phyloP scores from a whole-genome alignment of 92 coral and sea anemone genomes.

The Micromussa lordhowensis region DNA sequence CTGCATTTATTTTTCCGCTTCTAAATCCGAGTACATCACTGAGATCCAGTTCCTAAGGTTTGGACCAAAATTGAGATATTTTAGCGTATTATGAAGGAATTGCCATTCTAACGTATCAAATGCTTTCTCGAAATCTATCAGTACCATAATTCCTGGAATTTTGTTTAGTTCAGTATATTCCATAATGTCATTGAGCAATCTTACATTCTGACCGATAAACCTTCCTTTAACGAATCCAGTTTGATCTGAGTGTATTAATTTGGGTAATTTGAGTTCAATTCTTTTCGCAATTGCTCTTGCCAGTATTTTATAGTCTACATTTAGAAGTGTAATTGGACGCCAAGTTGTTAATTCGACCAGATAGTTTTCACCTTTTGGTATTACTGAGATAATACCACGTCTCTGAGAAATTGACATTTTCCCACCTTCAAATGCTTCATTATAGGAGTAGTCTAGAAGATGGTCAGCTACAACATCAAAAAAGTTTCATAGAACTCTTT shows the following conservation, averaged over 20 bases:
- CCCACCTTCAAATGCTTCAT: not conserved
- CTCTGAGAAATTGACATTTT: constrained; percentile 4
- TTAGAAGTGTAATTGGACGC: not conserved
- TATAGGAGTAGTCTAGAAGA: not conserved
- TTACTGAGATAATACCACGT: not conserved
- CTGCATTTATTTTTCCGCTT: too few relatives aligned
- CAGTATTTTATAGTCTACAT: not conserved
- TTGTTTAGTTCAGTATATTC: not conserved
- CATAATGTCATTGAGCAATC: not conserved
- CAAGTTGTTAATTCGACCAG: not conserved
- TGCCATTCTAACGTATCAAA: too few relatives aligned
- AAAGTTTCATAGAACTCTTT: too few relatives aligned
- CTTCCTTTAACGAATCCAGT: not conserved
- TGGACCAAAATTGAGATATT: too few relatives aligned
- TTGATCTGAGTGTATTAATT: constrained; percentile 7
- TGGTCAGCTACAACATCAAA: not conserved
- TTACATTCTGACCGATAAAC: not conserved
- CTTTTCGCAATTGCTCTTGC: not conserved
- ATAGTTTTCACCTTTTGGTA: not conserved
- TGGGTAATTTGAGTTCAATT: not conserved
- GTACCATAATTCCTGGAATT: not conserved
- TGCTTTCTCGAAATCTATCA: too few relatives aligned
- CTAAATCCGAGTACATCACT: too few relatives aligned
- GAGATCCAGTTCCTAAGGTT: too few relatives aligned
- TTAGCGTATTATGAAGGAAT: too few relatives aligned